Percentiles rank a stretch among this genome's conserved stretches.
These are phyloP conservation scores for Drosophila pectinifera DNA, from an alignment of 1,140 invertebrate genomes.

Conservation along the genomic window DNA sequence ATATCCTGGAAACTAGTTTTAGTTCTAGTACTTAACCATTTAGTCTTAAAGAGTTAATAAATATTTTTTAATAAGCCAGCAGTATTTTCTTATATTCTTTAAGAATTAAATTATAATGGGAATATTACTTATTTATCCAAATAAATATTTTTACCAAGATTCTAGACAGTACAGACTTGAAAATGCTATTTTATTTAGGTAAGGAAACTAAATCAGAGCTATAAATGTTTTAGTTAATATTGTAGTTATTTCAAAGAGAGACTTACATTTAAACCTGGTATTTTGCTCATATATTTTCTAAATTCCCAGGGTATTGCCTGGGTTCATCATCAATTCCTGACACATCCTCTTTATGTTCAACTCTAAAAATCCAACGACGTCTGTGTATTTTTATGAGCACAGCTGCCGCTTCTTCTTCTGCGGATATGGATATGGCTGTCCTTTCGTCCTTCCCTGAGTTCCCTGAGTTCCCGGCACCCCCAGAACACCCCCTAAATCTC, in stretches of 20 bases:
- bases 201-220: neutral
- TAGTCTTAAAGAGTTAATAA: no score
- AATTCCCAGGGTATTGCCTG: constrained; percentile 4
- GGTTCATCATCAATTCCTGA: neutral
- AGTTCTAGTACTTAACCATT: no score
- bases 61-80: no score
- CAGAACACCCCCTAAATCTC: neutral
- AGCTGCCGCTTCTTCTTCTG: constrained; percentile 56
- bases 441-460: constrained; percentile 2
- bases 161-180: no score
- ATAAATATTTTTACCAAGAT: no score
- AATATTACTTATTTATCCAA: no score
- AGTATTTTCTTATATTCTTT: no score
- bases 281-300: no score
- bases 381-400: constrained; percentile 75
- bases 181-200: no score
- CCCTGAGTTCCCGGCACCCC: no score
- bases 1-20: neutral
- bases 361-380: constrained; percentile 68
- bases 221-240: neutral
- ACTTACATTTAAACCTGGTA: no score
- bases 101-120: no score
- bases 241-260: neutral
- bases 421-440: constrained; percentile 24
- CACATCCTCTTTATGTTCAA: constrained; percentile 54